phyloP scores from a whole-genome alignment of 2,888 invertebrate species.

The Mythimna albipuncta region DNA sequence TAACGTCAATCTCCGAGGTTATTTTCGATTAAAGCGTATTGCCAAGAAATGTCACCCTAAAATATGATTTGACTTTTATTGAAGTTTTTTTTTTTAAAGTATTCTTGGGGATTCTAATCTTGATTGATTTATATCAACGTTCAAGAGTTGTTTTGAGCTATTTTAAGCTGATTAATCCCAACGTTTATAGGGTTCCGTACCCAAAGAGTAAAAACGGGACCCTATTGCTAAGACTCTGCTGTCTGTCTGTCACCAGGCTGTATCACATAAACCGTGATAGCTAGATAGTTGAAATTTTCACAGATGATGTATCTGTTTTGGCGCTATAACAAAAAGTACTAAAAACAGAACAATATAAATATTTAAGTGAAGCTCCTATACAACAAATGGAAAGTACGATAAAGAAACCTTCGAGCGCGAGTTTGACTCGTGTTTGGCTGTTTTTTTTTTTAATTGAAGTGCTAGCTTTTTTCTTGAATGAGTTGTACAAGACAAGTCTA shows the following conservation, averaged over 20 bases:
- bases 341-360: no score
- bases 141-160: background rate
- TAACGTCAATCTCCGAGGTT: constrained; percentile 59
- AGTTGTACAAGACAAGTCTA: constrained; percentile 4
- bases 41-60: constrained; percentile 14
- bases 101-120: background rate
- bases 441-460: background rate
- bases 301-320: no score
- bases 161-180: constrained; percentile 3
- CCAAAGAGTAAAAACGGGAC: no score
- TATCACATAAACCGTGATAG: no score
- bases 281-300: no score
- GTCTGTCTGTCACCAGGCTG: no score
- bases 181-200: background rate
- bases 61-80: constrained; percentile 24
- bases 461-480: background rate
- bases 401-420: no score
- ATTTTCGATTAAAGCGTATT: constrained; percentile 16
- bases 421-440: no score
- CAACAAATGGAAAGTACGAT: no score
- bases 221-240: no score
- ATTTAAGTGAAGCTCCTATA: no score
- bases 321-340: no score
- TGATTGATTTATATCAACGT: constrained; percentile 13
- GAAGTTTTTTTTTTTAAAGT: constrained; percentile 1